Evolutionary conservation across 2,888 invertebrate species (phyloP).

Genomic region (Caenorhabditis sp.): DNA sequence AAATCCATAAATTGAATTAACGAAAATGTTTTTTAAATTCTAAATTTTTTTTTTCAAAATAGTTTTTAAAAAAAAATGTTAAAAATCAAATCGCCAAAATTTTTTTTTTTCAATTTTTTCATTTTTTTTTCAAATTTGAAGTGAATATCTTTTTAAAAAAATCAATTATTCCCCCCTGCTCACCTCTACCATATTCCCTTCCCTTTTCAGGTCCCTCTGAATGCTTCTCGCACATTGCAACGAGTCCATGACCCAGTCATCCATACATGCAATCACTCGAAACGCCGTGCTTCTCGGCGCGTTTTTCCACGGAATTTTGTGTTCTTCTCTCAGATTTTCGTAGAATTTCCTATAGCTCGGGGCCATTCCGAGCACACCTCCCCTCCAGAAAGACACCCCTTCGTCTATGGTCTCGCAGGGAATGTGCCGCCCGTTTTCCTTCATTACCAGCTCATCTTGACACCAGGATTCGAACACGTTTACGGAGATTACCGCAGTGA

Average conservation of each 20-base stretch:
- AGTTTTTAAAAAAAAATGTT: too few species aligned
- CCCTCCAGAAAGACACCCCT: neutral
- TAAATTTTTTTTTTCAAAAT: too few species aligned
- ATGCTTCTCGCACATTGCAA: neutral
- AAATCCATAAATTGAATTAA: too few species aligned
- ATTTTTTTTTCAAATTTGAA: too few species aligned
- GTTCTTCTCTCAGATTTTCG: constrained; percentile 8
- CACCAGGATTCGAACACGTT: constrained; percentile 9
- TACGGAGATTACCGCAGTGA: neutral
- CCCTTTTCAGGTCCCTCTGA: neutral
- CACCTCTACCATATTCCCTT: neutral
- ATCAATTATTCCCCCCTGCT: too few species aligned
- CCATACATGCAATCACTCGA: constrained; percentile 11
- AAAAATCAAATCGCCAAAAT: too few species aligned
- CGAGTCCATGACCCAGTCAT: constrained; percentile 17
- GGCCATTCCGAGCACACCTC: constrained; percentile 1
- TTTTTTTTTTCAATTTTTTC: too few species aligned
- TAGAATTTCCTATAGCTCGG: constrained; percentile 1
- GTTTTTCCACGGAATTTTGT: neutral
- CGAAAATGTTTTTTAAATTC: too few species aligned
- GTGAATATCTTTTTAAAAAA: too few species aligned
- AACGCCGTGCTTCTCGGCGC: neutral
- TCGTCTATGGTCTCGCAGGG: neutral
- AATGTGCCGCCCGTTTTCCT: constrained; percentile 11
- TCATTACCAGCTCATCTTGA: neutral